Evolutionary conservation across 1,140 invertebrate species (phyloP).

Genomic region (Macrocentrus cingulum): DNA sequence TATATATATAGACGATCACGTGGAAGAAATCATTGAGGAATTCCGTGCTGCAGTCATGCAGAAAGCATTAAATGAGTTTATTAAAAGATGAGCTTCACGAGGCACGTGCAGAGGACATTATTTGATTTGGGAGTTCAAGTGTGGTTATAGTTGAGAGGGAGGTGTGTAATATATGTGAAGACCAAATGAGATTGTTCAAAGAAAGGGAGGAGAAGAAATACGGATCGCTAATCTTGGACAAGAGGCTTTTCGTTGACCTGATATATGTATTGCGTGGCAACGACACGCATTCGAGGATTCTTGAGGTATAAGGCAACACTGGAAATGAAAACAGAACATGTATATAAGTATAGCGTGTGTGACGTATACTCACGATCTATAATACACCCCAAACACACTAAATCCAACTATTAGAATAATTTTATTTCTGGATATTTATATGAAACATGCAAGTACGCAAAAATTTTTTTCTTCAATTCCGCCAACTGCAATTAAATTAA

Average conservation of each 20-base stretch:
- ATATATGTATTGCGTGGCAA: constrained; percentile 35
- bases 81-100: no score
- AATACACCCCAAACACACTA: no score
- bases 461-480: no score
- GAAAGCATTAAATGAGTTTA: neutral
- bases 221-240: constrained; percentile 41
- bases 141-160: neutral
- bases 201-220: constrained; percentile 33
- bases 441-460: no score
- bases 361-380: no score
- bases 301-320: neutral
- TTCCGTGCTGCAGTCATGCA: neutral
- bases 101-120: neutral
- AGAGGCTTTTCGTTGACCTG: constrained; percentile 29
- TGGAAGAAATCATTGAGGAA: neutral
- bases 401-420: no score
- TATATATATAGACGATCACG: no score
- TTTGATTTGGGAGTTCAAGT: neutral
- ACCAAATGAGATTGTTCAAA: constrained; percentile 15
- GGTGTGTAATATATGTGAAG: neutral
- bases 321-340: constrained; percentile 6
- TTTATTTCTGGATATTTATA: no score
- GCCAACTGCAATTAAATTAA: no score
- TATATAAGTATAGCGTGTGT: no score
- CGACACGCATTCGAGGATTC: constrained; percentile 20